These are phyloP conservation scores for Vulpes vulpes DNA, from an alignment of 2,113 vertebrate genomes.

Conservation along the genomic window DNA sequence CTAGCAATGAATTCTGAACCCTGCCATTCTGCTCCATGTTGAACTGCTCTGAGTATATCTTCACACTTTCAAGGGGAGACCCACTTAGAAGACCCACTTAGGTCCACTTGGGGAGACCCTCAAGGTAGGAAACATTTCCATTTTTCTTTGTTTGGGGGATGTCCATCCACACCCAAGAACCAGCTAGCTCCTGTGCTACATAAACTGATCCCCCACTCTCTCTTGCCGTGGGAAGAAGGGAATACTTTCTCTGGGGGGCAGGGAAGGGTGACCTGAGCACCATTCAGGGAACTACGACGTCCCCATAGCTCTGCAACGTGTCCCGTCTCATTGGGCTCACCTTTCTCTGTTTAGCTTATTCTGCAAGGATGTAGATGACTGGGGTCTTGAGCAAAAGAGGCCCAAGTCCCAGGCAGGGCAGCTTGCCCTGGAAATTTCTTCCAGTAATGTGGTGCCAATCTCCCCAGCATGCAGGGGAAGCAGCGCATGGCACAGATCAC, in stretches of 20 bases:
- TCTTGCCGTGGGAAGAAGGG: background rate
- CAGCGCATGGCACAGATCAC: background rate
- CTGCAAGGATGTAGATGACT: background rate
- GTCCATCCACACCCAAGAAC: background rate
- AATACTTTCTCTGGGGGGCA: background rate
- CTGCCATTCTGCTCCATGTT: background rate
- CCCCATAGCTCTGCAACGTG: background rate
- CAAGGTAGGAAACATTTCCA: background rate
- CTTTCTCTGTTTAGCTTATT: background rate
- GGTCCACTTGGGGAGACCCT: background rate
- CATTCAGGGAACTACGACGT: background rate
- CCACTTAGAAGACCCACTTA: background rate
- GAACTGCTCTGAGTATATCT: fast-evolving
- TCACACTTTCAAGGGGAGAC: background rate
- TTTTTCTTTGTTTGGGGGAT: background rate
- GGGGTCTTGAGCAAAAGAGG: background rate
- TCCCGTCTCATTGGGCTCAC: background rate
- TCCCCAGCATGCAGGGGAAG: background rate
- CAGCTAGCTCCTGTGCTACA: background rate
- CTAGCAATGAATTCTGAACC: background rate
- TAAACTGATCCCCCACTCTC: background rate
- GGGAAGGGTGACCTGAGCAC: background rate
- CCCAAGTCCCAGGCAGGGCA: background rate
- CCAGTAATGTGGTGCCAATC: background rate
- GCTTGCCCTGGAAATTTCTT: background rate